Conservation (phyloP, 2,113 vertebrate genomes). For the Siniperca chuatsi region DNA sequence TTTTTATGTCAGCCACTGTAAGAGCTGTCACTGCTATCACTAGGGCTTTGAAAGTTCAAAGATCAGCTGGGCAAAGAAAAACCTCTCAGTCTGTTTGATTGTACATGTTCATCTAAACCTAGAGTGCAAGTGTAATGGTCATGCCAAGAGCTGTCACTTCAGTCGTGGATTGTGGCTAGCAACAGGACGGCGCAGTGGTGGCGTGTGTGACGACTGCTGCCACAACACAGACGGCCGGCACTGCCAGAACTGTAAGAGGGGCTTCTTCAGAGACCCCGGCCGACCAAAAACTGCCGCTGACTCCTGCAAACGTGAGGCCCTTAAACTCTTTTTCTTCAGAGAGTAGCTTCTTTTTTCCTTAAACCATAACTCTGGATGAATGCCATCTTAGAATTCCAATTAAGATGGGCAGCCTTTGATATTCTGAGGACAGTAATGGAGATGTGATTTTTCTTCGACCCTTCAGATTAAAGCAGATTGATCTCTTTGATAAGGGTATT, state of each 20-base stretch:
- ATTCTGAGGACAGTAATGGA: slow-evolving; percentile 31
- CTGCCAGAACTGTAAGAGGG: slow-evolving; percentile 91
- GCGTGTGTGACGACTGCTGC: slow-evolving; percentile 89
- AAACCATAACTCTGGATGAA: slow-evolving; percentile 24
- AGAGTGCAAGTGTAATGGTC: slow-evolving; percentile 95
- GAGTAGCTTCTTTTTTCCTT: not conserved
- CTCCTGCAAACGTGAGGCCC: slow-evolving; percentile 91
- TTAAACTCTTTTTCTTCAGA: not conserved
- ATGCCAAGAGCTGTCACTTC: slow-evolving; percentile 92
- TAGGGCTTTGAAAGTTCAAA: slow-evolving; percentile 1
- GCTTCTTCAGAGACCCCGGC: slow-evolving; percentile 91
- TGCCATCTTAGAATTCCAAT: slow-evolving; percentile 48
- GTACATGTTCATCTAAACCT: slow-evolving; percentile 24
- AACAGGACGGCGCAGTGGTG: slow-evolving; percentile 88
- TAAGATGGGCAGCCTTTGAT: slow-evolving; percentile 50
- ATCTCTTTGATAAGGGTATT: slow-evolving; percentile 43
- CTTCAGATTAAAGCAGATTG: slow-evolving; percentile 43
- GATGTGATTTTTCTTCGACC: slow-evolving; percentile 36
- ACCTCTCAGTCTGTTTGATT: not conserved
- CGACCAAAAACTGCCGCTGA: slow-evolving; percentile 87
- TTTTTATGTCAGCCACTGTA: slow-evolving; percentile 10
- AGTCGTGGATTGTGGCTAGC: slow-evolving; percentile 87
- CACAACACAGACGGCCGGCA: slow-evolving; percentile 93
- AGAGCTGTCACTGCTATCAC: slow-evolving; percentile 8
- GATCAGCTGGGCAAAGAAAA: not conserved